Conservation (phyloP, 2,888 invertebrate species). For the Hypsopygia costalis region DNA sequence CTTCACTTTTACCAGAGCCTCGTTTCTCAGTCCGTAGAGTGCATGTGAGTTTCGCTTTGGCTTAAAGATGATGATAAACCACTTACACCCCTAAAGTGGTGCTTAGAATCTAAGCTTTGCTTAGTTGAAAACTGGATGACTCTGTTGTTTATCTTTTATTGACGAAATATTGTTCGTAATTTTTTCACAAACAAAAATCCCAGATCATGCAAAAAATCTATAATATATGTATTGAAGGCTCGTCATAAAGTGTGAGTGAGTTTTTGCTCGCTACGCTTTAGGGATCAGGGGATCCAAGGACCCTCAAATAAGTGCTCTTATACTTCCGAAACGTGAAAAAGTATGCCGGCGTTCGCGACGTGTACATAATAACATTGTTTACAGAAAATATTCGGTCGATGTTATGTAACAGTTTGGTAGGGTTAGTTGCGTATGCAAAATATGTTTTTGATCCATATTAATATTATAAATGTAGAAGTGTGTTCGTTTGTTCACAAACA, state of each 20-base stretch:
- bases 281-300: background rate
- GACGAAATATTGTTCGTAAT: too few relatives aligned
- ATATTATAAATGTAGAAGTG: too few relatives aligned
- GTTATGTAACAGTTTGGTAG: background rate
- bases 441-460: too few relatives aligned
- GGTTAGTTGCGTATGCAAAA: background rate
- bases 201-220: constrained; percentile 3
- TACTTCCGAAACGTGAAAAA: constrained; percentile 6
- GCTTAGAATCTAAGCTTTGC: too few relatives aligned
- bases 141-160: too few relatives aligned
- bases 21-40: too few relatives aligned
- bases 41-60: too few relatives aligned
- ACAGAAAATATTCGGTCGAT: background rate
- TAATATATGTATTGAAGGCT: constrained; percentile 1
- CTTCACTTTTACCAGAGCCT: too few relatives aligned
- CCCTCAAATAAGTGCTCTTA: constrained; percentile 7
- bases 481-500: too few relatives aligned
- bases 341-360: constrained; percentile 2
- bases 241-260: constrained; percentile 7
- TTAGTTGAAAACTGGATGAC: too few relatives aligned
- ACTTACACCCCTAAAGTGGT: too few relatives aligned
- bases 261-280: constrained; percentile 1
- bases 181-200: background rate
- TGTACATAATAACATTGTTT: constrained; percentile 11
- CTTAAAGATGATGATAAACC: too few relatives aligned